Evolutionary conservation across 2,888 invertebrate genomes (phyloP).

Genomic region (Neria commutata): DNA sequence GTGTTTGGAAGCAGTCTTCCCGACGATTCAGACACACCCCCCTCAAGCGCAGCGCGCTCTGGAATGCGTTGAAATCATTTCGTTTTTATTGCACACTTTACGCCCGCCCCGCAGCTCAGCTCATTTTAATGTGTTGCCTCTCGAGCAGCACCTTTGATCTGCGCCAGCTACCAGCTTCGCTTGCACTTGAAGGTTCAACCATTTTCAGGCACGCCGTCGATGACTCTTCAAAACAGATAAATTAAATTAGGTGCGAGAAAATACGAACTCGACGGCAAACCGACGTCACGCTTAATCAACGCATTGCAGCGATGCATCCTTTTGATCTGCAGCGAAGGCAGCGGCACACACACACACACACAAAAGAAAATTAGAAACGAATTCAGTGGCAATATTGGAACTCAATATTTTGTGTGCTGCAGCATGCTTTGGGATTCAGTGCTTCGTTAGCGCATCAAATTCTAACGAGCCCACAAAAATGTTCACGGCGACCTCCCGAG

Average conservation of each 20-base stretch:
- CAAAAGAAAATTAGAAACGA: slow-evolving; percentile 51
- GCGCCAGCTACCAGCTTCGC: slow-evolving; percentile 30
- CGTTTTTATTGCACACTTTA: not conserved
- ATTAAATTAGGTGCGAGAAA: slow-evolving; percentile 46
- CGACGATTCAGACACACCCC: slow-evolving; percentile 2
- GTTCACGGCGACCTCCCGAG: slow-evolving; percentile 44
- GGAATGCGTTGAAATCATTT: not conserved
- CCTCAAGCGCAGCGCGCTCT: slow-evolving; percentile 12
- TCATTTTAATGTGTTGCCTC: not conserved
- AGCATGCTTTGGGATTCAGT: slow-evolving; percentile 17
- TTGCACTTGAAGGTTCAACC: slow-evolving; percentile 39
- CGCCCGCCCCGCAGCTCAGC: not conserved
- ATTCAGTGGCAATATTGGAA: slow-evolving; percentile 32
- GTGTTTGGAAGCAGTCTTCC: no score
- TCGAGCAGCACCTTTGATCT: no score
- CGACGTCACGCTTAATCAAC: slow-evolving; percentile 52
- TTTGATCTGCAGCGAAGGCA: slow-evolving; percentile 42
- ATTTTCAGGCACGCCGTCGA: slow-evolving; percentile 30
- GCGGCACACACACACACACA: slow-evolving; percentile 17
- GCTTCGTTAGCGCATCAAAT: slow-evolving; percentile 42
- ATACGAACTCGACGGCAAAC: slow-evolving; percentile 37
- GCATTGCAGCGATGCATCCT: slow-evolving; percentile 34
- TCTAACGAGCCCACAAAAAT: slow-evolving; percentile 43
- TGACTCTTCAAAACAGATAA: slow-evolving; percentile 45
- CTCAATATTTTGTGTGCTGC: slow-evolving; percentile 4